These are phyloP conservation scores for Myotis lucifugus DNA, from an alignment of 2,113 vertebrate species.

Conservation along the genomic window DNA sequence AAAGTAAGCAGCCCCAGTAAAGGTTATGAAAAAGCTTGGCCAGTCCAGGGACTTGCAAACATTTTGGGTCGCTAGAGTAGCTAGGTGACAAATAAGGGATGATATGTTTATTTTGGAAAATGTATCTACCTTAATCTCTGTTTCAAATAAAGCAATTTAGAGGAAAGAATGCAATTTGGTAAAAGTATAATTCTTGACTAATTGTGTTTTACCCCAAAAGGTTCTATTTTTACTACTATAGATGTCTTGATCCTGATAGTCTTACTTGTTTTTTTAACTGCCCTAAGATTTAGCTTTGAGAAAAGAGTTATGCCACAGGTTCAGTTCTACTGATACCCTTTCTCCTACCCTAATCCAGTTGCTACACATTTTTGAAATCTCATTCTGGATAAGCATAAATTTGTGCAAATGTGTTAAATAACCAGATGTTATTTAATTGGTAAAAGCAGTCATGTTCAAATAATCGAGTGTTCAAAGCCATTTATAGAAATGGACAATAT, in stretches of 20 bases:
- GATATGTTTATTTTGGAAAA: not conserved
- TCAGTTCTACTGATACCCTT: not conserved
- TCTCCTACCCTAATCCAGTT: not conserved
- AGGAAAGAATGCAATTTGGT: not conserved
- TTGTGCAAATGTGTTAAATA: not conserved
- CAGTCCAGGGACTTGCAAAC: not conserved
- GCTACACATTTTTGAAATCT: slow-evolving; percentile 3
- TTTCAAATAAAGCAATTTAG: not conserved
- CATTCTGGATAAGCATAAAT: not conserved
- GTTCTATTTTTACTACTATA: not conserved
- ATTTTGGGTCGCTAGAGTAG: not conserved
- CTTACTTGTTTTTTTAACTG: not conserved
- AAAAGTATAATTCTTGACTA: slow-evolving; percentile 17
- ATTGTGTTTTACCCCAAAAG: slow-evolving; percentile 16
- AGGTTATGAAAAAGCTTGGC: not conserved
- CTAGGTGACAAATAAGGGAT: not conserved
- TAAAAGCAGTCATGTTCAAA: slow-evolving; percentile 10
- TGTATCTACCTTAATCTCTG: not conserved
- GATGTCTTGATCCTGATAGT: not conserved
- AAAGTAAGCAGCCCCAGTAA: not conserved
- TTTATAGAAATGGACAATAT: not conserved
- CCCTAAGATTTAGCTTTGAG: not conserved
- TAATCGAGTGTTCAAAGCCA: not conserved
- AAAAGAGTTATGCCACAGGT: not conserved
- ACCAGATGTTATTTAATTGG: not conserved